Evolutionary conservation across 53 echinoderm and acorn worm species (phyloP).

Genomic region (Luidia sarsii): DNA sequence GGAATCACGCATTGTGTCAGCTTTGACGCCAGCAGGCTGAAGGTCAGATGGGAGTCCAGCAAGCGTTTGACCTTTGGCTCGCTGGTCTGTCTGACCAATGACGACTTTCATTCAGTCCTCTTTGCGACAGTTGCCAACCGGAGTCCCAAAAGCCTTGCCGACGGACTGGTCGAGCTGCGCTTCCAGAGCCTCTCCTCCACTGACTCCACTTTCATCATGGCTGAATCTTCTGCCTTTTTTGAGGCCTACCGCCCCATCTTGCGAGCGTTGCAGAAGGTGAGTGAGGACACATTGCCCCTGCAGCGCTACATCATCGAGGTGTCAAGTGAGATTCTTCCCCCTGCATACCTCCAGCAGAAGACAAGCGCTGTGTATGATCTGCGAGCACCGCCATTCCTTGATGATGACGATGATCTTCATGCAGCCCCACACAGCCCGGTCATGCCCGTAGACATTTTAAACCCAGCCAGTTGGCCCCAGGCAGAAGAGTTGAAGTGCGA

Average conservation of each 20-base stretch:
- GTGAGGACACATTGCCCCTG: slow-evolving; percentile 60
- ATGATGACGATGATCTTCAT: not conserved
- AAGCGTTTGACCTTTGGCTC: slow-evolving; percentile 85
- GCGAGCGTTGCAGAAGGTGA: slow-evolving; percentile 64
- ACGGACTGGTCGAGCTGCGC: slow-evolving; percentile 82
- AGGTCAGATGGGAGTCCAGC: slow-evolving; percentile 79
- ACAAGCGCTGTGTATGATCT: slow-evolving; percentile 55
- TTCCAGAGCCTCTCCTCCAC: slow-evolving; percentile 62
- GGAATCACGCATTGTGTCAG: slow-evolving; percentile 76
- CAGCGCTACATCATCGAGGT: slow-evolving; percentile 68
- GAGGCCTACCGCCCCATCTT: slow-evolving; percentile 92
- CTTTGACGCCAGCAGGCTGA: slow-evolving; percentile 69
- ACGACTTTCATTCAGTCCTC: slow-evolving; percentile 76
- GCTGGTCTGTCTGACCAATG: slow-evolving; percentile 81
- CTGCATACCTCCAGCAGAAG: slow-evolving; percentile 59
- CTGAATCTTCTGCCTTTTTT: slow-evolving; percentile 89
- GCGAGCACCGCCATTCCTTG: not conserved
- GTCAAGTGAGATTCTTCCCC: slow-evolving; percentile 21
- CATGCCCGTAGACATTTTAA: not conserved
- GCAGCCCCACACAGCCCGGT: not conserved
- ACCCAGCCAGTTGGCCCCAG: slow-evolving; percentile 37
- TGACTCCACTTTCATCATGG: slow-evolving; percentile 80
- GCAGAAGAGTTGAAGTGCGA: slow-evolving; percentile 55
- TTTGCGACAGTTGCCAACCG: slow-evolving; percentile 93
- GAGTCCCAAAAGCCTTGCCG: slow-evolving; percentile 70